A percentile compares a stretch with the other conserved stretches of the same genome.
Conservation (phyloP, 1,140 invertebrate species). For the Cydia fagiglandana region DNA sequence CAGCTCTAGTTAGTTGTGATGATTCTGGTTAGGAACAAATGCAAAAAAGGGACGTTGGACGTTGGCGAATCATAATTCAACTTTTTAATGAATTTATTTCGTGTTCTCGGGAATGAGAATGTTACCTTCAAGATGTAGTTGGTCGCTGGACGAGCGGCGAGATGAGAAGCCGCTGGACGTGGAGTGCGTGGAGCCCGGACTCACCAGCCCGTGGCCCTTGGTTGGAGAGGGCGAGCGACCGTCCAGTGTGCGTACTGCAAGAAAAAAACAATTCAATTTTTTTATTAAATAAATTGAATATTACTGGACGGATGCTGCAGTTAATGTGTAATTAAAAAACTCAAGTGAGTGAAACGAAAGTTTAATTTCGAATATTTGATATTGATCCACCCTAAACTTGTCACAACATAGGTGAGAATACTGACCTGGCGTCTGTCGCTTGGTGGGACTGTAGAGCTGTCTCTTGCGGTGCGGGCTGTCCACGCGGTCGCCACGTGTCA, state of each 20-base stretch:
- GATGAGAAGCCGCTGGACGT: constrained; percentile 96
- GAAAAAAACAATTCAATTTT: neutral
- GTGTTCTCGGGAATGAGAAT: too few species aligned
- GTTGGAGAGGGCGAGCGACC: constrained; percentile 89
- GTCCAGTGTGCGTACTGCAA: constrained; percentile 84
- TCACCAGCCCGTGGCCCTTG: constrained; percentile 83
- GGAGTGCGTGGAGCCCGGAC: constrained; percentile 86
- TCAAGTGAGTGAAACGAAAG: too few species aligned
- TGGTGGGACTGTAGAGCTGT: constrained; percentile 86
- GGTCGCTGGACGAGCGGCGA: constrained; percentile 93
- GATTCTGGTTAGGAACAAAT: neutral
- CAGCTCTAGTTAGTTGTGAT: too few species aligned
- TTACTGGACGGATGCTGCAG: too few species aligned
- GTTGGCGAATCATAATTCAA: too few species aligned
- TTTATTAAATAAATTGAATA: too few species aligned
- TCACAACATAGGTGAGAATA: neutral
- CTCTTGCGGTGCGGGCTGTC: constrained; percentile 85
- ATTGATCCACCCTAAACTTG: too few species aligned
- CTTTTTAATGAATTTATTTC: too few species aligned
- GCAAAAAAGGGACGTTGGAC: too few species aligned
- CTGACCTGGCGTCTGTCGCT: constrained; percentile 82
- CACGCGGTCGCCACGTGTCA: constrained; percentile 86
- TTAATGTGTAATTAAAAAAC: too few species aligned
- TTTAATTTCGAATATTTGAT: too few species aligned
- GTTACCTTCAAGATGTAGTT: constrained; percentile 88